These are phyloP conservation scores for Ceyx melanurus DNA, from an alignment of 2,113 vertebrate species.

Conservation along the genomic window DNA sequence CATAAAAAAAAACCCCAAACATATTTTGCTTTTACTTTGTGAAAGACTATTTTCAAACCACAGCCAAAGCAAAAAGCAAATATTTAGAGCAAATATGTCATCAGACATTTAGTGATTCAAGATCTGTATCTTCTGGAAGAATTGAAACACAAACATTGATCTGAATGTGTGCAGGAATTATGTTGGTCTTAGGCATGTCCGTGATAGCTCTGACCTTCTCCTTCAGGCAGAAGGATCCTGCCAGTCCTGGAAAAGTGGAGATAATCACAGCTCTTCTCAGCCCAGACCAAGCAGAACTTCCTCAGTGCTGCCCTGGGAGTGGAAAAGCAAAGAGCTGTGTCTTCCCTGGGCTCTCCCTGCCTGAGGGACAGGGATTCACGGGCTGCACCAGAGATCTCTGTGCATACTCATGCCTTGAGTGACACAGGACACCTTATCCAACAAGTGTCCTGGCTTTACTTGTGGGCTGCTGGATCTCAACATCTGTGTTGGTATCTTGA, in stretches of 20 bases:
- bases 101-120: neutral
- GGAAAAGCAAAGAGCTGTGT: neutral
- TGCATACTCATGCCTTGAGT: fast-evolving
- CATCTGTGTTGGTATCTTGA: neutral
- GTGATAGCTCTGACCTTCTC: neutral
- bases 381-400: fast-evolving
- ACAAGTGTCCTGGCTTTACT: neutral
- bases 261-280: neutral
- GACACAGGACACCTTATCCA: fast-evolving
- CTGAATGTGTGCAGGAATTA: neutral
- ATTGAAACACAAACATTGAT: neutral
- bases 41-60: neutral
- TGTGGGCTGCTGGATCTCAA: neutral
- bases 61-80: neutral
- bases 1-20: neutral
- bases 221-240: neutral
- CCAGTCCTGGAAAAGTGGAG: neutral
- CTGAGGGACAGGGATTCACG: fast-evolving
- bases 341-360: fast-evolving
- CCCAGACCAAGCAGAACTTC: fast-evolving
- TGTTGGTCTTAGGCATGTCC: neutral
- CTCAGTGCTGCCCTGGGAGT: neutral
- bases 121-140: neutral
- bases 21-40: neutral
- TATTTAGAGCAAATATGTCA: neutral